Base-by-base conservation (phyloP, 2,888 invertebrate genomes). In the Pyrocoelia pectoralis region DNA sequence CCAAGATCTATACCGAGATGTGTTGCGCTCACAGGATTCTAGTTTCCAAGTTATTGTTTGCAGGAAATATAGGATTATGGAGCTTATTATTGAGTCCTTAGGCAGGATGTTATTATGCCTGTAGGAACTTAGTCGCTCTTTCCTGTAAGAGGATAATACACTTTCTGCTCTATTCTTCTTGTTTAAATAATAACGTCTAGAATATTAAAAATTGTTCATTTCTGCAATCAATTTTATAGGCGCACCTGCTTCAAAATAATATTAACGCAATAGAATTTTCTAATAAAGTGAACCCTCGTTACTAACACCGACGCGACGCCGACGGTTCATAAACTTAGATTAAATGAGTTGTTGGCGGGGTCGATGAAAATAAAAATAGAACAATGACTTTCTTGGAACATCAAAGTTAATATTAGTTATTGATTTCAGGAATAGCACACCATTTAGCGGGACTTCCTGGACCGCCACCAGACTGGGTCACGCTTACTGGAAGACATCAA, bases 391-490 rank as follows among this genome's bases (percentile, higher is more conserved):
- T 18, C 5, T 46, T 17, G 8, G 43, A 1, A 17, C 17, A 10
- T 17, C 46, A 17, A 17, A 17, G 2, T 46, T 43, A 13, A 43
- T 10, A 12, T 49, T 49, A 12, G 9, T 24, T 50, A 29, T 67
- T 68, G 53, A 43, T 82, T 81, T 1, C 81, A 91, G 91, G 91
- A 68, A 89, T 91, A 74, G 91, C 91, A 0, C 91, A 91, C 74
- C 91, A 91, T 77, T 76, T 91, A 67, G 89, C 89, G 5, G 89
- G 89, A 1, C 82, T 90, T 69, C 90, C 89, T 8, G 87, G 88
- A 0, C 89, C 86, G 81, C 87, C 89, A 15, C 87, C 88, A 1
- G 89, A 89, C 49, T 87, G 90, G 81, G 81, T 74, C 64, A 77
- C 76, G 68, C 67, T 81, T 59, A 78, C 79, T 40, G 78, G 77